Conservation (phyloP, 1,140 invertebrate genomes). For the Ctenoplectra terminalis region DNA sequence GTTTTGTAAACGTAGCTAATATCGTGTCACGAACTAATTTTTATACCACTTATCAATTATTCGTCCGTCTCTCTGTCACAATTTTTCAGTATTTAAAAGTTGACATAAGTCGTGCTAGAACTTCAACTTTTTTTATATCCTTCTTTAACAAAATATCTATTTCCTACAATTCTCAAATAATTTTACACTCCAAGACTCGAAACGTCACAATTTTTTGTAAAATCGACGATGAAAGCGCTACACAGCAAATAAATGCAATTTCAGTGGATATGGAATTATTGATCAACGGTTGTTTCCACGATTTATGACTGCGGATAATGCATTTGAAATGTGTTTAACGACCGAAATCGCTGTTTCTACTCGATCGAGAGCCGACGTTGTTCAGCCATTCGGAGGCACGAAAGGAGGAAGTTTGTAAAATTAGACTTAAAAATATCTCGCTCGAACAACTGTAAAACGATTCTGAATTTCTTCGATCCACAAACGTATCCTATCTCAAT, state of each 20-base stretch:
- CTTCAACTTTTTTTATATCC: no score
- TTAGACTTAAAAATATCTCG: background rate
- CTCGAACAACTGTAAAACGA: background rate
- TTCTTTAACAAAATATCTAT: background rate
- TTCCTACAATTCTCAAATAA: background rate
- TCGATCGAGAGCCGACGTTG: background rate
- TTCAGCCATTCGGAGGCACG: background rate
- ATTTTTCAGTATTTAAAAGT: background rate
- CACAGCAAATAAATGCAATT: background rate
- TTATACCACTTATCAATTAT: background rate
- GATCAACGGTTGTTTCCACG: background rate
- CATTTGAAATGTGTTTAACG: slow-evolving; percentile 17
- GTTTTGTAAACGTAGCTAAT: slow-evolving; percentile 1
- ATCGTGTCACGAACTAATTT: background rate
- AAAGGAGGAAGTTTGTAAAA: background rate
- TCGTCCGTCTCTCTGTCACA: background rate
- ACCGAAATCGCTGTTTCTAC: background rate
- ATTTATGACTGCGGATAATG: slow-evolving; percentile 10
- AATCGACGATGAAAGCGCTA: background rate
- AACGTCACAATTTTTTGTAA: background rate
- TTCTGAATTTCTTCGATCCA: no score
- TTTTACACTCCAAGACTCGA: background rate
- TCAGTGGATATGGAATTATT: slow-evolving; percentile 3
- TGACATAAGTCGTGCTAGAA: background rate
- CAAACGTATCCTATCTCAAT: background rate